Evolutionary conservation across 2,797 vertebrate species (phyloP), one percentile per base, ranked within the genome.

Genomic region (Clarias pachynema): DNA sequence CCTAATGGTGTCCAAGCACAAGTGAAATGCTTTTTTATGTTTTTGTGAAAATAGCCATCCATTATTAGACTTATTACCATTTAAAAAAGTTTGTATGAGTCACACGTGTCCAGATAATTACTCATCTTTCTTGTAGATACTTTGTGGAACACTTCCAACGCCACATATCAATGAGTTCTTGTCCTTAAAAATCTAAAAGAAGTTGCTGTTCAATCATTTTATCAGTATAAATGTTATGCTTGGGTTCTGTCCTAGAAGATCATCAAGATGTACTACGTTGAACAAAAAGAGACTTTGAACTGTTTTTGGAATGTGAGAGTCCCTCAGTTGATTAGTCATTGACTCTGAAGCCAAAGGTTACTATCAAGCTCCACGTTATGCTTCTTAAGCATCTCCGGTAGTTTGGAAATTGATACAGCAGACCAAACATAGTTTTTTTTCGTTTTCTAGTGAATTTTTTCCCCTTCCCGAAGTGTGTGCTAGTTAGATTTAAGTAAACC

Each of bases 341-440:
- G 84, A 79, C 62, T 73, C 34, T 14, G 6, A 87, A 73, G 91
- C 82, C 85, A 90, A 92, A 92, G 91, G 90, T 91, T 87, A 82
- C 16, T 44, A 9, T 59, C 24, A 29, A 12, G 29, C 15, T 79
- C 9, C 62, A 80, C 12, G n/a, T 37, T 59, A 69, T 34, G 20
- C 26, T 9, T 62, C 56, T n/a, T 72, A 44, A 57, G 22, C 75
- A 57, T 77, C 68, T 34, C 18, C 40, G 10, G 14, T 53, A 18
- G 70, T 12, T 63, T 53, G 56, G 1, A 15, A 1, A 12, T 40
- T 80, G 31, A 26, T 24, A 15, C 9, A 26, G 26, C 44, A 34
- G 37, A 80, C 14, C 3, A 31, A 60, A 2, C 59, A 44, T 49
- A 44, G 4, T 2, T 1, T 73, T 44, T 8, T 29, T 18, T 29